A percentile compares a stretch with the other conserved stretches of the same genome.
Evolutionary conservation across 2,888 invertebrate genomes (phyloP).

Genomic region (Ormyrus rosae): DNA sequence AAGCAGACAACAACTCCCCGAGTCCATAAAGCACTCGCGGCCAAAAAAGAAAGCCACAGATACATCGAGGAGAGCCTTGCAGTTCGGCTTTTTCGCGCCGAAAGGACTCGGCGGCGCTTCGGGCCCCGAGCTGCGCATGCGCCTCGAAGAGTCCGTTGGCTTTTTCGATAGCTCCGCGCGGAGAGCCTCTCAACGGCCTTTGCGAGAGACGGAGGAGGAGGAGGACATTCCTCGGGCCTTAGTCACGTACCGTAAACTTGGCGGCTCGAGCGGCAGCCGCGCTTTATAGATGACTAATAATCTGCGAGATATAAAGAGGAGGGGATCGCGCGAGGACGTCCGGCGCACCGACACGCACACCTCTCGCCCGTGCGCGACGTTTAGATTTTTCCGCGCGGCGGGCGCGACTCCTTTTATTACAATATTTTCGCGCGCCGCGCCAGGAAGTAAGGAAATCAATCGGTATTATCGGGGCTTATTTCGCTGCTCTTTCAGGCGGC

Average conservation of each 20-base stretch:
- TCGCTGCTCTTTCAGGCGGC: not conserved
- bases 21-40: too few species aligned
- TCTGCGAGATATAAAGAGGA: conserved; percentile 20
- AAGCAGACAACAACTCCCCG: too few species aligned
- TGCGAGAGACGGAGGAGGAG: not conserved
- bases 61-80: too few species aligned
- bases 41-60: too few species aligned
- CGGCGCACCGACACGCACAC: not conserved
- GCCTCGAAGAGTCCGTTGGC: conserved; percentile 41
- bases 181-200: conserved; percentile 22
- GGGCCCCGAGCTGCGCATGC: too few species aligned
- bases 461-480: not conserved
- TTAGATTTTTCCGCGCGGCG: conserved; percentile 13
- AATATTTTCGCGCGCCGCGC: not conserved
- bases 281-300: conserved; percentile 53
- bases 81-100: too few species aligned
- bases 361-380: not conserved
- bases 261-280: conserved; percentile 39
- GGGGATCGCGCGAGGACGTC: not conserved
- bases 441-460: not conserved
- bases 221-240: conserved; percentile 49
- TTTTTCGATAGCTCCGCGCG: conserved; percentile 24
- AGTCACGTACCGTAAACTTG: conserved; percentile 47
- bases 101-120: too few species aligned
- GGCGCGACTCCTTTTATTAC: not conserved